These are phyloP conservation scores for Gadopsis marmoratus DNA, from an alignment of 2,797 vertebrate genomes.

Conservation along the genomic window DNA sequence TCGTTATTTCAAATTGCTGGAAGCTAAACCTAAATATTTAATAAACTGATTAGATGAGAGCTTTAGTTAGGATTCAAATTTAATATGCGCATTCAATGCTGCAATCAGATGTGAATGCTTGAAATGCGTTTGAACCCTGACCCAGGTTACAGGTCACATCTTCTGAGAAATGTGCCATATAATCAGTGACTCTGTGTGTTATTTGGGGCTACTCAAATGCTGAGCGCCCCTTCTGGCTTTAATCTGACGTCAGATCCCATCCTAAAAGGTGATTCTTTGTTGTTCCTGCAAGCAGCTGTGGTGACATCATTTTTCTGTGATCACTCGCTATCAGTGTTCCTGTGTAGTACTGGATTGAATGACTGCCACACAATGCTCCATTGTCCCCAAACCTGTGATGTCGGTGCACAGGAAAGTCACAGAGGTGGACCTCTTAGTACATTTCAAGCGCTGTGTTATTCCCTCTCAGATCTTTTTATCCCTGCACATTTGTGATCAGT, in stretches of 20 bases:
- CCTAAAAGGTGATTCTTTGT: conserved; percentile 79
- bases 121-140: conserved; percentile 2
- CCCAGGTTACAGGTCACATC: conserved; percentile 6
- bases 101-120: background rate
- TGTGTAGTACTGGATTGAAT: conserved; percentile 77
- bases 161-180: conserved; percentile 32
- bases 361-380: conserved; percentile 80
- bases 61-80: background rate
- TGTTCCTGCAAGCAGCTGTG: conserved; percentile 76
- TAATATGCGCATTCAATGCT: background rate
- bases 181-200: conserved; percentile 54
- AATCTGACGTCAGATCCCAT: conserved; percentile 74
- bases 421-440: conserved; percentile 65
- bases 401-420: conserved; percentile 66
- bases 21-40: background rate
- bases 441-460: conserved; percentile 60
- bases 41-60: background rate
- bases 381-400: conserved; percentile 83
- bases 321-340: conserved; percentile 81
- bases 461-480: conserved; percentile 58
- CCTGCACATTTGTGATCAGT: conserved; percentile 62
- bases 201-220: conserved; percentile 52
- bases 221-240: conserved; percentile 60
- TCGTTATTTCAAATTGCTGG: background rate
- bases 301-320: conserved; percentile 85